These are phyloP conservation scores for Conistra vaccinii DNA, from an alignment of 2,888 invertebrate genomes.

Conservation along the genomic window DNA sequence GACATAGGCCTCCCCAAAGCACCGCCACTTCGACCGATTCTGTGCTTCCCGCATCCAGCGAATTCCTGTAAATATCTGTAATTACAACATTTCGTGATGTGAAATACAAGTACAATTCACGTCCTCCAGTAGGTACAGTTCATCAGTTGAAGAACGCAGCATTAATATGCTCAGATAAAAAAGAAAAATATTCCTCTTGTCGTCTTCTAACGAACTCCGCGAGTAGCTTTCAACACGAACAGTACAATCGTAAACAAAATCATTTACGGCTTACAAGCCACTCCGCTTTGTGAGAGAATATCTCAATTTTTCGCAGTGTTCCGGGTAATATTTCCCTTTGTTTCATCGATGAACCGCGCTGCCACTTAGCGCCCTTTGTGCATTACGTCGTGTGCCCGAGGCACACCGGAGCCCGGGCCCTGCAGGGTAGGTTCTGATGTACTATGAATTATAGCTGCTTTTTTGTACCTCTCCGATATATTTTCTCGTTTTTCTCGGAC, in stretches of 20 bases:
- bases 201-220: slow-evolving; percentile 49
- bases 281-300: slow-evolving; percentile 64
- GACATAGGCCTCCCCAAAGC: too few relatives aligned
- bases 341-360: slow-evolving; percentile 78
- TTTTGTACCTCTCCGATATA: slow-evolving; percentile 50
- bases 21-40: too few relatives aligned
- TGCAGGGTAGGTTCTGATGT: slow-evolving; percentile 30
- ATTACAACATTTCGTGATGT: neutral
- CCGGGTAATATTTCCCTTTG: slow-evolving; percentile 75
- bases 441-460: slow-evolving; percentile 56
- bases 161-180: slow-evolving; percentile 14
- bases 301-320: slow-evolving; percentile 70
- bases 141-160: slow-evolving; percentile 15
- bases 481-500: slow-evolving; percentile 39
- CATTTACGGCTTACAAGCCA: slow-evolving; percentile 65
- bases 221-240: slow-evolving; percentile 44
- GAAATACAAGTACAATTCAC: neutral
- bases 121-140: neutral
- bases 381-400: slow-evolving; percentile 79
- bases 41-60: too few relatives aligned
- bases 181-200: neutral
- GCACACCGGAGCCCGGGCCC: slow-evolving; percentile 63
- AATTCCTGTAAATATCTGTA: neutral
- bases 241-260: slow-evolving; percentile 68
- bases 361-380: slow-evolving; percentile 85